Base-by-base conservation (phyloP, 2,797 vertebrate genomes). In the Phrynocephalus guinanensis region DNA sequence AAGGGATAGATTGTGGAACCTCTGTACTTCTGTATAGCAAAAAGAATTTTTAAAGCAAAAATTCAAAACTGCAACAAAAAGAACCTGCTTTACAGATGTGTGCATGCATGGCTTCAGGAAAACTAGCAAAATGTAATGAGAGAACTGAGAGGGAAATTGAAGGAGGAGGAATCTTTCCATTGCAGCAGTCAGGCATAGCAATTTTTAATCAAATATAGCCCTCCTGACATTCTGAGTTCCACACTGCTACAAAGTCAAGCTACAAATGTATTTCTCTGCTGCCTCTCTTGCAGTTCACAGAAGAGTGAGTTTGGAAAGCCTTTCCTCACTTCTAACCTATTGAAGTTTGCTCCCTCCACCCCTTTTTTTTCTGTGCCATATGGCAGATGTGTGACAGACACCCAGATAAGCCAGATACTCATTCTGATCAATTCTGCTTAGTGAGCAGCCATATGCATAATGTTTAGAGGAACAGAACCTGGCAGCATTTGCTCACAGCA, bases 191-290 rank as follows among this genome's bases (percentile, higher is more conserved):
- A 93, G 91, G 81, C 91, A 92, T 79, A 81, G 22, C 81, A 70
- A 94, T 90, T 93, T 93, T 88, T 94, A 91, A 95, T 93, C 91
- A 93, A 92, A 93, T 52, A 81, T 86, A 86, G 52, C 26, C 84
- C 72, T 77, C 70, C 63, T 66, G 86, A 92, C 80, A 86, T 26
- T 63, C 87, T 71, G n/a, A 9, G 33, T 10, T 87, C 33, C 70
- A 66, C 5, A 20, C 75, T 85, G 82, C 93, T 84, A 88, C 88
- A 83, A 79, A 56, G 50, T 79, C 85, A 38, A 1, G 44, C 71
- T 48, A 15, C 20, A 80, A 80, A 82, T 9, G 24, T n/a, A 22
- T 78, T 88, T 90, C 48, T 86, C 76, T 77, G 82, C 86, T 60
- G 75, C 89, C 30, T 78, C 82, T 84, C 87, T 88, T 48, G 8